Evolutionary conservation across 1,140 invertebrate genomes (phyloP), one percentile per base, ranked within the genome.

Genomic region (Drosophila jambulina): DNA sequence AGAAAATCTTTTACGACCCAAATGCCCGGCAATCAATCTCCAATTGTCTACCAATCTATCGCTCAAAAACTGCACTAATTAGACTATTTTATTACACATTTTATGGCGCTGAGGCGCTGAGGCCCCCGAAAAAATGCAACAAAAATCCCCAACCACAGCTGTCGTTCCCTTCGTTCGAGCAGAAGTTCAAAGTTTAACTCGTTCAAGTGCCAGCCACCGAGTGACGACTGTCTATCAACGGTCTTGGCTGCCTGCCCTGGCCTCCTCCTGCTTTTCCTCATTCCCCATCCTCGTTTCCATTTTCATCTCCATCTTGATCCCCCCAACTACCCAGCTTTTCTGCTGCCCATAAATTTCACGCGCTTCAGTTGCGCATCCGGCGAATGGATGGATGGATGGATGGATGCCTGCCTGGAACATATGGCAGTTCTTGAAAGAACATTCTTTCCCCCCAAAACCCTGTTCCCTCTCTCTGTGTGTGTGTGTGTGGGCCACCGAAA

Each of bases 291-390:
- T 54, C 32, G 32, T 40, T 65, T 56, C 13, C 49, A 32, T 42
- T 57, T 45, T 46, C 34, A 40, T 32, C 46, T 64, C 43, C n/a
- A 36, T 54, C 15, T 54, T 54, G 51, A 54, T 54, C 8, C 53
- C 32, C 45, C 23, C 15, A 36, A 54, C 60, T 54, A 8, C n/a
- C 15, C 45, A 19, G 7, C 64, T 13, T 43, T 25, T 59, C 46
- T 45, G 72, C 21, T 60, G 78, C 48, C 67, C 82, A 86, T 86
- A 86, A 86, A 86, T 87, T 86, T 86, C 79, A 87, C 82, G 83
- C 83, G 83, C 79, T 75, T 86, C 82, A 79, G 62, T 87, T 82
- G 83, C 51, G 80, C 84, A 87, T 87, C 84, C 83, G 80, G 83
- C 77, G 56, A 54, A 65, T 46, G 67, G 67, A 36, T 67, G 64